Evolutionary conservation across 1,140 invertebrate species (phyloP).

Genomic region (Papilio helenus): DNA sequence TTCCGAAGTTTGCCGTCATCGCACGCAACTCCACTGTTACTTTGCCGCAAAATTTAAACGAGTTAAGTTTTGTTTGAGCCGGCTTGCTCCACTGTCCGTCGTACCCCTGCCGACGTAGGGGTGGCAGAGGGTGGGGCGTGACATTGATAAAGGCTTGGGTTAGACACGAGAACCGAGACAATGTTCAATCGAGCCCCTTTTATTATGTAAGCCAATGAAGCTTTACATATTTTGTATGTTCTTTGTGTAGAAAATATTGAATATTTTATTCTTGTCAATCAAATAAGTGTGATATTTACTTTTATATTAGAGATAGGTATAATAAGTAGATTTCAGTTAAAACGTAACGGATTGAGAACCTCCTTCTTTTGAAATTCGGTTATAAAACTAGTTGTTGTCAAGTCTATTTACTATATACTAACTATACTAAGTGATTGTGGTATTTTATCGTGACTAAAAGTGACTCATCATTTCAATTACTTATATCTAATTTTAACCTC

Average conservation of each 20-base stretch:
- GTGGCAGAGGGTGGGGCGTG: conserved; percentile 43
- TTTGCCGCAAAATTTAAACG: conserved; percentile 79
- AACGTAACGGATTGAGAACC: too few relatives aligned
- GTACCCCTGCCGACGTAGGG: conserved; percentile 37
- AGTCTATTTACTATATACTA: too few relatives aligned
- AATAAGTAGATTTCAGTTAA: not conserved
- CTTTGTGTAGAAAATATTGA: conserved; percentile 36
- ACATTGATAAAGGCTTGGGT: conserved; percentile 68
- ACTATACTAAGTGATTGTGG: too few relatives aligned
- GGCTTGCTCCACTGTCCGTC: conserved; percentile 66
- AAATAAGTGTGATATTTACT: not conserved
- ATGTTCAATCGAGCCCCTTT: conserved; percentile 52
- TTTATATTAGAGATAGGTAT: not conserved
- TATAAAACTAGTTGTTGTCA: too few relatives aligned
- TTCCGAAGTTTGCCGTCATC: conserved; percentile 59
- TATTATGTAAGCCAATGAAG: conserved; percentile 51
- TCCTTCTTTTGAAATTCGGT: too few relatives aligned
- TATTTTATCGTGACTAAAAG: not conserved
- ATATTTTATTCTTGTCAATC: not conserved
- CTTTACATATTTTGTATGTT: conserved; percentile 35
- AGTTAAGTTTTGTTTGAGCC: conserved; percentile 77
- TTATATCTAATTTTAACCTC: not conserved
- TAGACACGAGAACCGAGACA: conserved; percentile 50
- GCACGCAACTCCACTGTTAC: conserved; percentile 64
- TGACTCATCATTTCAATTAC: conserved; percentile 14